Percentiles rank a stretch among this genome's conserved stretches.
Evolutionary conservation across 2,797 vertebrate species (phyloP).

Genomic region (Orestias chungarensis): DNA sequence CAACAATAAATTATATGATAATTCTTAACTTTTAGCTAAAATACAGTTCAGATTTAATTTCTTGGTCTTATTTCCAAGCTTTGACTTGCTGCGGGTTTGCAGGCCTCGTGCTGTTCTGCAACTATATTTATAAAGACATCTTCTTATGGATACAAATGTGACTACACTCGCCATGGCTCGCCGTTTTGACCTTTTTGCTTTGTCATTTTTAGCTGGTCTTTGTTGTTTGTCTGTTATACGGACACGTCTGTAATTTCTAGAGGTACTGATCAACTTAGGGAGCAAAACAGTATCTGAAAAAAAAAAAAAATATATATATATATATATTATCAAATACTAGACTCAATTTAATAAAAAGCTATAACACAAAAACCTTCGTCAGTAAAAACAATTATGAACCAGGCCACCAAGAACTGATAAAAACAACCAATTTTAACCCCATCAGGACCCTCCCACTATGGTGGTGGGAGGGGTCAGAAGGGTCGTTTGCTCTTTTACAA

Average conservation of each 20-base stretch:
- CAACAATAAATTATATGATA: too few relatives aligned
- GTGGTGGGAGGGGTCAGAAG: too few relatives aligned
- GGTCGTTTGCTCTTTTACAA: too few relatives aligned
- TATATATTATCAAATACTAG: too few relatives aligned
- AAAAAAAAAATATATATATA: too few relatives aligned
- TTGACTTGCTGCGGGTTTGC: not conserved
- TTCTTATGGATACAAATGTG: not conserved
- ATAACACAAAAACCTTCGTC: not conserved
- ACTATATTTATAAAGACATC: not conserved
- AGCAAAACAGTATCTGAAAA: not conserved
- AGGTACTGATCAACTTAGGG: not conserved
- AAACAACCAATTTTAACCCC: not conserved
- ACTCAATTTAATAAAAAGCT: too few relatives aligned
- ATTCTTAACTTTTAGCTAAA: too few relatives aligned
- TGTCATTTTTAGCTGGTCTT: not conserved
- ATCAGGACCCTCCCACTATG: too few relatives aligned
- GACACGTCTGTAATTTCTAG: not conserved
- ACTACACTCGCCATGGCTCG: not conserved
- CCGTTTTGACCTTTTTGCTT: not conserved
- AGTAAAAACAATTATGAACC: not conserved
- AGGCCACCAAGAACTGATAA: not conserved
- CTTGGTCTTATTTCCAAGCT: not conserved
- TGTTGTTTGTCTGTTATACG: not conserved
- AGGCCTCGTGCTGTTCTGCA: not conserved
- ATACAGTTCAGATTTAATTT: conserved; percentile 5